phyloP scores from a whole-genome alignment of 2,113 vertebrate genomes.

The Dicentrarchus labrax region DNA sequence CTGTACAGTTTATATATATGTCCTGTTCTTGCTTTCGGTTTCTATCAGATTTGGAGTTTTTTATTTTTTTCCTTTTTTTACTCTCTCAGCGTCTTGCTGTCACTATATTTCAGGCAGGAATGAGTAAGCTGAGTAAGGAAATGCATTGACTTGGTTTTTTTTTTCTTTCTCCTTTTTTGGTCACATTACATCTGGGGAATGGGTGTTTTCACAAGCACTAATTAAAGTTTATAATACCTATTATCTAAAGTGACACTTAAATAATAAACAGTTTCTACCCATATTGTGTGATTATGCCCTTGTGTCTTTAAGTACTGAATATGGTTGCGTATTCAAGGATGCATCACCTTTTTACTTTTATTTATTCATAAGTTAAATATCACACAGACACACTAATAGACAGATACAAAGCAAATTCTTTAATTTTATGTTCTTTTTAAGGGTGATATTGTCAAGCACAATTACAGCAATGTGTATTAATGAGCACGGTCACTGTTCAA shows the following conservation, averaged over 20 bases:
- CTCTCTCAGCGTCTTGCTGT: conserved; percentile 42
- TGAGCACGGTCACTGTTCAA: not conserved
- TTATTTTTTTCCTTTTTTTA: not conserved
- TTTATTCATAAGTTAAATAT: not conserved
- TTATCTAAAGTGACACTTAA: not conserved
- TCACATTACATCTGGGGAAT: not conserved
- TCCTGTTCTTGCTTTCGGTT: conserved; percentile 69
- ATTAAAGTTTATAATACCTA: not conserved
- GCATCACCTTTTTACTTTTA: not conserved
- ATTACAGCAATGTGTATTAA: not conserved
- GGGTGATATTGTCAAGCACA: not conserved
- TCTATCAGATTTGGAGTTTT: conserved; percentile 55
- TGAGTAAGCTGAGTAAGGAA: conserved; percentile 26
- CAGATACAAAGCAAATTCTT: not conserved
- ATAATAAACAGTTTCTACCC: not conserved
- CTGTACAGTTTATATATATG: conserved; percentile 56
- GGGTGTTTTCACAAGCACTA: not conserved
- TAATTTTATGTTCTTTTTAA: too few species aligned
- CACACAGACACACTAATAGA: not conserved
- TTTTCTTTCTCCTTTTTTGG: not conserved
- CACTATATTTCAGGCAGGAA: conserved; percentile 25
- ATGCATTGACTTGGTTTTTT: fast-evolving
- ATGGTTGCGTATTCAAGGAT: not conserved
- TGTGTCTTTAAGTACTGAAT: not conserved
- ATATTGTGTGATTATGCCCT: not conserved